phyloP scores from a whole-genome alignment of 2,113 vertebrate species.

The Pachycephala philippinensis region DNA sequence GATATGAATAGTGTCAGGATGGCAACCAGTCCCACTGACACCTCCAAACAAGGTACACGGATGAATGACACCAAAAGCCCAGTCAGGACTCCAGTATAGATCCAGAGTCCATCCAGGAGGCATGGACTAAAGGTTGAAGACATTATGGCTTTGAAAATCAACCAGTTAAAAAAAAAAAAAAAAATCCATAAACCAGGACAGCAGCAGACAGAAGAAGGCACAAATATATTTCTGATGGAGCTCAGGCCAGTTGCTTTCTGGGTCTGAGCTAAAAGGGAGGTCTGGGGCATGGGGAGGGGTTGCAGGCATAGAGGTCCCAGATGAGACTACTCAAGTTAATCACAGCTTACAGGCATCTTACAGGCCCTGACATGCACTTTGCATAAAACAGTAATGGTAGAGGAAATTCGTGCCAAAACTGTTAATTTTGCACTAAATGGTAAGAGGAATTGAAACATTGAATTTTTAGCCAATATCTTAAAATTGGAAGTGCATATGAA shows the following conservation, averaged over 20 bases:
- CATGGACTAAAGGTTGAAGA: background rate
- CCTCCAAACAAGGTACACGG: background rate
- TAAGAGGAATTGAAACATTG: background rate
- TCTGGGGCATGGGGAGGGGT: fast-evolving
- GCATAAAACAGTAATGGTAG: background rate
- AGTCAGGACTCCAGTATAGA: background rate
- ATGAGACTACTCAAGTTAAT: background rate
- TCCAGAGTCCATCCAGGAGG: background rate
- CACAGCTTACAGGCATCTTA: background rate
- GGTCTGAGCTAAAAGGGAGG: background rate
- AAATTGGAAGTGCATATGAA: background rate
- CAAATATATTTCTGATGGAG: background rate
- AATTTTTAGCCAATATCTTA: background rate
- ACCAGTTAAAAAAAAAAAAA: background rate
- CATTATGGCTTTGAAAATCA: background rate
- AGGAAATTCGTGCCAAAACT: background rate
- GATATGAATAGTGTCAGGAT: background rate
- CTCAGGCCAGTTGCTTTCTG: background rate
- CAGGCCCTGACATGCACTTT: background rate
- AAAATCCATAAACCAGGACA: background rate
- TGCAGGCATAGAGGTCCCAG: background rate
- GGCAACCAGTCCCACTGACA: background rate
- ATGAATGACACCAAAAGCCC: background rate
- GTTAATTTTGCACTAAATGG: background rate
- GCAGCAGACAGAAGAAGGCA: fast-evolving